Percentiles rank a stretch among this genome's conserved stretches.
These are phyloP conservation scores for Cinclus mexicanus DNA, from an alignment of 2,113 vertebrate genomes.

Conservation along the genomic window DNA sequence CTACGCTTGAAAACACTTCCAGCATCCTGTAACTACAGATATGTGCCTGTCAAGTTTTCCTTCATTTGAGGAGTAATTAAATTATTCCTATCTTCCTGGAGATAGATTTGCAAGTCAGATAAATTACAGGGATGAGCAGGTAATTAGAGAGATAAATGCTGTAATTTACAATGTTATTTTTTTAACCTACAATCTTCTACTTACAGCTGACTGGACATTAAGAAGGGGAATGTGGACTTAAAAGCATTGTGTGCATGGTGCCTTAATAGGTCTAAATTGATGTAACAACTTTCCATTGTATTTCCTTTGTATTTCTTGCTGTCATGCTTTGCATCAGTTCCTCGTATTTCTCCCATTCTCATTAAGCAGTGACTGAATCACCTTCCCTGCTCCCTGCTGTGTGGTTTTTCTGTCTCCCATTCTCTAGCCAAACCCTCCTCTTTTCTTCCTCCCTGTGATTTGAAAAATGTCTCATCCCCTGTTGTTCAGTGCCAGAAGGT, in stretches of 20 bases:
- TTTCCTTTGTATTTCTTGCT: background rate
- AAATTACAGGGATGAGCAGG: constrained; percentile 5
- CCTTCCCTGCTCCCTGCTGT: background rate
- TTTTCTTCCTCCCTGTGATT: background rate
- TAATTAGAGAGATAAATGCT: constrained; percentile 28
- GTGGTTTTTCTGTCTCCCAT: background rate
- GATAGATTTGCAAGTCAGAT: background rate
- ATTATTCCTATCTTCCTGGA: background rate
- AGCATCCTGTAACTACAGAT: background rate
- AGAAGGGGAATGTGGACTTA: background rate
- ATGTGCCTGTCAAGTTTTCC: background rate
- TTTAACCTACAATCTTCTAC: background rate
- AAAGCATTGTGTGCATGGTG: background rate
- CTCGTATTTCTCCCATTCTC: background rate
- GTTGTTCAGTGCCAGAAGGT: background rate
- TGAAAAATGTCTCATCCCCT: background rate
- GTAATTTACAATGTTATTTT: background rate
- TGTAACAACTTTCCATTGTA: background rate
- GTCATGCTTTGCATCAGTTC: background rate
- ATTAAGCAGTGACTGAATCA: background rate
- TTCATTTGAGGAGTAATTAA: constrained; percentile 15
- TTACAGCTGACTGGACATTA: background rate
- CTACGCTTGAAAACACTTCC: background rate
- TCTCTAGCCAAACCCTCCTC: background rate
- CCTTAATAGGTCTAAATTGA: background rate